Conservation (phyloP, 1,140 invertebrate genomes). For the Drosophila santomea region DNA sequence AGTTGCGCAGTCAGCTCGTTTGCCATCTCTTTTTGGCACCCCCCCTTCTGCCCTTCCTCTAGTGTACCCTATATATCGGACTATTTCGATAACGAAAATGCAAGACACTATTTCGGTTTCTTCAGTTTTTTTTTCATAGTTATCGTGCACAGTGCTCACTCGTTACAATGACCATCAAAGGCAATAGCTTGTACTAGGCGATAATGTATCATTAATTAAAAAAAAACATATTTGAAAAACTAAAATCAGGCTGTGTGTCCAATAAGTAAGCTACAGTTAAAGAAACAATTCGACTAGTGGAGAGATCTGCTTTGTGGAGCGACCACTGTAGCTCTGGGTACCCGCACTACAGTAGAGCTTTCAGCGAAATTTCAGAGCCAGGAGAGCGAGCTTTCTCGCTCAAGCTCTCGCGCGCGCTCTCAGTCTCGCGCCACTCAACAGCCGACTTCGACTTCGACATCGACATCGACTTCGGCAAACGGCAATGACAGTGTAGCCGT, state of each 20-base stretch:
- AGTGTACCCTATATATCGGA: conserved; percentile 31
- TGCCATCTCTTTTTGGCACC: conserved; percentile 14
- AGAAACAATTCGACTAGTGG: not conserved
- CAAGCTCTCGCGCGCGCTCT: conserved; percentile 19
- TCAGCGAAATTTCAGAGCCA: conserved; percentile 10
- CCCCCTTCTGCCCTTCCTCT: conserved; percentile 4
- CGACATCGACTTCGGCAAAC: conserved; percentile 59
- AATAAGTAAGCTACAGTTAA: no score
- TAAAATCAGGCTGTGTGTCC: no score
- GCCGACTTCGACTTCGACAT: conserved; percentile 20
- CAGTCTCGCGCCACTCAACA: not conserved
- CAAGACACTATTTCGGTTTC: conserved; percentile 54
- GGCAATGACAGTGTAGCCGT: conserved; percentile 83
- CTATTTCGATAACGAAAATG: conserved; percentile 57
- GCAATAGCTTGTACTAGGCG: not conserved
- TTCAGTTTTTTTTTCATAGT: not conserved
- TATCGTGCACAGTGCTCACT: conserved; percentile 2
- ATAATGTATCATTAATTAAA: not conserved
- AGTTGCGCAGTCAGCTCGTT: conserved; percentile 40
- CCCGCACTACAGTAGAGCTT: conserved; percentile 8
- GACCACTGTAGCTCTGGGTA: conserved; percentile 4
- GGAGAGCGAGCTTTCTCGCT: conserved; percentile 17
- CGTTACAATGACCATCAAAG: not conserved
- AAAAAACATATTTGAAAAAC: no score
- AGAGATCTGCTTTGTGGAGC: not conserved